A percentile compares a stretch with the other conserved stretches of the same genome.
phyloP scores from a whole-genome alignment of 1,140 invertebrate species.

The Theocolax elegans region DNA sequence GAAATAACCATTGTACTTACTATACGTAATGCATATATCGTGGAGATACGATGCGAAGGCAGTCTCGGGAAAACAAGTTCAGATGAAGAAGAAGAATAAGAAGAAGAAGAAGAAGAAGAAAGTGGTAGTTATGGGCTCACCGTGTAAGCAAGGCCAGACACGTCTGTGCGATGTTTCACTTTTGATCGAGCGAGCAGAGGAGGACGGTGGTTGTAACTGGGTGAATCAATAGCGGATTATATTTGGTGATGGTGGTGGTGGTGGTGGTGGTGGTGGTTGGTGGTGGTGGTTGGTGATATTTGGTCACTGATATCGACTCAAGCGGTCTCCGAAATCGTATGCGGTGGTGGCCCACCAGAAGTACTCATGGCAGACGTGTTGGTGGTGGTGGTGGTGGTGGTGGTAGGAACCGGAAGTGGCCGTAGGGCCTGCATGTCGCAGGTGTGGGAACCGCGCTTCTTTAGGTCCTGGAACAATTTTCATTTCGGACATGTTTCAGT shows the following conservation, averaged over 20 bases:
- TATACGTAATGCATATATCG: not conserved
- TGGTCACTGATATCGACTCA: constrained; percentile 54
- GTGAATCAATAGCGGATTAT: constrained; percentile 48
- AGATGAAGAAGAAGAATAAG: constrained; percentile 29
- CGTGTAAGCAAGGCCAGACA: constrained; percentile 57
- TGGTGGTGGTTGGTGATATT: constrained; percentile 19
- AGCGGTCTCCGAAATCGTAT: constrained; percentile 64
- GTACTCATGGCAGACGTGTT: constrained; percentile 63
- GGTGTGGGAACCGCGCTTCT: constrained; percentile 68
- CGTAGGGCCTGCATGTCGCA: constrained; percentile 68
- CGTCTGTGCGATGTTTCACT: constrained; percentile 48
- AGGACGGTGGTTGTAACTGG: constrained; percentile 51
- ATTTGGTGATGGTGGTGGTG: constrained; percentile 52
- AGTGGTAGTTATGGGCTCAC: constrained; percentile 56
- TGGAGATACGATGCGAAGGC: constrained; percentile 11
- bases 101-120: constrained; percentile 17
- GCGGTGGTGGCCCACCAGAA: constrained; percentile 63
- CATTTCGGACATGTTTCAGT: constrained; percentile 64
- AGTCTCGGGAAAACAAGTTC: constrained; percentile 14
- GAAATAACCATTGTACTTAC: not conserved
- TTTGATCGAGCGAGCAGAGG: constrained; percentile 58
- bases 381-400: constrained; percentile 55
- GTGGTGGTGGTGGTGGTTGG: constrained; percentile 14
- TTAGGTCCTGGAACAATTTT: constrained; percentile 67
- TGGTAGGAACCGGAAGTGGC: constrained; percentile 65